Evolutionary conservation across 2,888 invertebrate genomes (phyloP).

Genomic region (Tetragonisca angustula): DNA sequence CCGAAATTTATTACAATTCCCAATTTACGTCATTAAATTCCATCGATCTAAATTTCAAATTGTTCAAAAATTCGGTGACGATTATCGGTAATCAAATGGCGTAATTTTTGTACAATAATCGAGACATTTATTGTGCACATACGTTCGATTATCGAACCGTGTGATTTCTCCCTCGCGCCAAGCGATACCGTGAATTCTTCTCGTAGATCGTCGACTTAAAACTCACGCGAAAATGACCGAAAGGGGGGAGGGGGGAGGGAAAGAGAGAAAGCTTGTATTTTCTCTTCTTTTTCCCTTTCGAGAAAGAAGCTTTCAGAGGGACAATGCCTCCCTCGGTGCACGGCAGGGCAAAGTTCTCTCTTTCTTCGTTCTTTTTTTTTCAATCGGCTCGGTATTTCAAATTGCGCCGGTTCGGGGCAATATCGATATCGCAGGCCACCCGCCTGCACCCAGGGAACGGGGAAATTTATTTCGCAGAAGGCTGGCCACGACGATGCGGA

Average conservation of each 20-base stretch:
- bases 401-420: conserved; percentile 20
- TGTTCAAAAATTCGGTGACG: no score
- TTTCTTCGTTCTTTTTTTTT: background rate
- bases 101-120: no score
- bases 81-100: no score
- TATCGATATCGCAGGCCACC: conserved; percentile 32
- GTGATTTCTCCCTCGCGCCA: no score
- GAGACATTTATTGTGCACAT: no score
- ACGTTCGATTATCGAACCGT: no score
- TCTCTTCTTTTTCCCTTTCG: background rate
- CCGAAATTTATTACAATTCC: no score
- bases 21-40: no score
- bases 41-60: no score
- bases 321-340: conserved; percentile 15
- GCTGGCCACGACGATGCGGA: conserved; percentile 4
- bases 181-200: background rate
- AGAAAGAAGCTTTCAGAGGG: conserved; percentile 10
- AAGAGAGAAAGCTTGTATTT: background rate
- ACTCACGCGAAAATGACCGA: background rate
- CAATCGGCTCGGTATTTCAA: conserved; percentile 55
- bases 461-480: conserved; percentile 56
- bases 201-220: background rate
- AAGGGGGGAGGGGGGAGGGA: background rate
- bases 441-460: conserved; percentile 4
- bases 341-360: background rate